These are phyloP conservation scores for Sebastes umbrosus DNA, from an alignment of 2,797 vertebrate species.

Conservation along the genomic window DNA sequence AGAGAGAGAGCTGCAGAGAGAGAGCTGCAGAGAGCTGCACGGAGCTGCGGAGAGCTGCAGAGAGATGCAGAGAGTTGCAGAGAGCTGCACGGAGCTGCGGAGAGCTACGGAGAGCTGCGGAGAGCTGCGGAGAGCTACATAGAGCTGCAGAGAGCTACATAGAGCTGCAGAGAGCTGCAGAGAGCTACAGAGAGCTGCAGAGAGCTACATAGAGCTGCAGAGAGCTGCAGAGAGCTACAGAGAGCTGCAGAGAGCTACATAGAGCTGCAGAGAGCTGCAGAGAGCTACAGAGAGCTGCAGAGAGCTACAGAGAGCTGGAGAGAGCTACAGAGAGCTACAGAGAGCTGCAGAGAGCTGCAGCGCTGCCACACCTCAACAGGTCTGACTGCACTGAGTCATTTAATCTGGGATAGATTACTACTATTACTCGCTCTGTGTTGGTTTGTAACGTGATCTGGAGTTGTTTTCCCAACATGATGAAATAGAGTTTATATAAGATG, in stretches of 20 bases:
- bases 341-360: neutral
- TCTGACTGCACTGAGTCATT: neutral
- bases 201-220: too few species aligned
- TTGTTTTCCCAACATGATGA: neutral
- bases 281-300: too few species aligned
- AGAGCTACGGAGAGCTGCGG: too few species aligned
- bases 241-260: neutral
- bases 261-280: fast-evolving
- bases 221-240: too few species aligned
- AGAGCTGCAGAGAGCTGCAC: fast-evolving
- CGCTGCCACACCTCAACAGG: neutral
- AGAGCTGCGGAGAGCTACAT: too few species aligned
- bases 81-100: fast-evolving
- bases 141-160: too few species aligned
- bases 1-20: too few species aligned
- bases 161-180: fast-evolving
- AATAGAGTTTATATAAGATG: too few species aligned
- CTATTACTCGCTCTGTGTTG: neutral
- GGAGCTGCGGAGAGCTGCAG: too few species aligned
- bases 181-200: too few species aligned
- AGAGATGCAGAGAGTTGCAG: fast-evolving
- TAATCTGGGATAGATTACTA: neutral
- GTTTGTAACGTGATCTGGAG: neutral
- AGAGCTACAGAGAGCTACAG: fast-evolving
- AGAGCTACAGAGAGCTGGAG: fast-evolving